A percentile compares a stretch with the other conserved stretches of the same genome.
phyloP scores from a whole-genome alignment of 2,797 vertebrate species.

The Pyrocephalus nanus region DNA sequence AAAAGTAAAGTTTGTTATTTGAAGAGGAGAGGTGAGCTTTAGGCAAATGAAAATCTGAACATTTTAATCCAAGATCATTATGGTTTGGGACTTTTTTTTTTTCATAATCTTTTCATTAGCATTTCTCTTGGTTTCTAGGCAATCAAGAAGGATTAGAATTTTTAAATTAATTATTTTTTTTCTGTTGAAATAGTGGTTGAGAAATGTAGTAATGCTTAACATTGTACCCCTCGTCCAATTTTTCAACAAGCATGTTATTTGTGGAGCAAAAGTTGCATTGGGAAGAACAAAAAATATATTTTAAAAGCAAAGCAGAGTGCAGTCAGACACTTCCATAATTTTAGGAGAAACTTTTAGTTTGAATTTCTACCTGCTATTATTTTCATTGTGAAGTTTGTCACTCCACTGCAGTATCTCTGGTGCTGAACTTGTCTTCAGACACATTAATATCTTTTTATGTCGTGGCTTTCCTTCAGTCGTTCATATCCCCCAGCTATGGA shows the following conservation, averaged over 20 bases:
- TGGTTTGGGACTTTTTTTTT: not conserved
- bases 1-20: not conserved
- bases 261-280: not conserved
- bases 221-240: not conserved
- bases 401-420: not conserved
- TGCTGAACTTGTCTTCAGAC: conserved; percentile 23
- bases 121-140: not conserved
- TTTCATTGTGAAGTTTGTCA: conserved; percentile 5
- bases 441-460: conserved; percentile 27
- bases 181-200: not conserved
- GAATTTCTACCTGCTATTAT: not conserved
- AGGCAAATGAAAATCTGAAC: not conserved
- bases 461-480: conserved; percentile 24
- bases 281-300: not conserved
- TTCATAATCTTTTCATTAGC: not conserved
- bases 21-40: not conserved
- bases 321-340: not conserved
- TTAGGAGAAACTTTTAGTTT: not conserved
- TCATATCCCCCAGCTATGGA: not conserved
- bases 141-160: not conserved
- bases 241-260: not conserved
- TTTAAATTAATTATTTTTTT: not conserved
- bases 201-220: not conserved
- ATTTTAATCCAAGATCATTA: not conserved
- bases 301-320: not conserved